Percentiles rank a stretch among this genome's conserved stretches.
phyloP scores from a whole-genome alignment of 2,797 vertebrate genomes.

The Sebastes melanostomus region DNA sequence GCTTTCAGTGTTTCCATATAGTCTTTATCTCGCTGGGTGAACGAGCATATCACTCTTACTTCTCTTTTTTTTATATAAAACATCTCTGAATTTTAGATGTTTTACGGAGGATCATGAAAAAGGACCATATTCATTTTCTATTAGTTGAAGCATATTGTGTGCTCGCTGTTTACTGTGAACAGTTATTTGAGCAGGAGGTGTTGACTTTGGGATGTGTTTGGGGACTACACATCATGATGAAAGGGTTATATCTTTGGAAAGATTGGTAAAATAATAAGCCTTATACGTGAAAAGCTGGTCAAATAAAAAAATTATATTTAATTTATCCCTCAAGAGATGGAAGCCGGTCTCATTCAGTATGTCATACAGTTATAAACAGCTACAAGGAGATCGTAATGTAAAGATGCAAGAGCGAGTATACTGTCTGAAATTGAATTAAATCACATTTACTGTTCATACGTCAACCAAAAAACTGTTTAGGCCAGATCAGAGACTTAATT shows the following conservation, averaged over 20 bases:
- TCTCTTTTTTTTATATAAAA: not conserved
- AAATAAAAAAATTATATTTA: not conserved
- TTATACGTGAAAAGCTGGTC: not conserved
- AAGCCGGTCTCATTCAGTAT: not conserved
- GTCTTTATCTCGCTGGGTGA: not conserved
- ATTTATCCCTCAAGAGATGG: not conserved
- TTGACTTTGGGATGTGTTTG: not conserved
- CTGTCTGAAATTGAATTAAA: too few species aligned
- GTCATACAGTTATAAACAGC: too few species aligned
- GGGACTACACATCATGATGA: not conserved
- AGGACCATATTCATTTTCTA: not conserved
- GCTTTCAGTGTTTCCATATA: not conserved
- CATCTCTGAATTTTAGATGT: not conserved
- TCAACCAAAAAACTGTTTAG: too few species aligned
- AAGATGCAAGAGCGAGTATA: too few species aligned
- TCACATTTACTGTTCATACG: too few species aligned
- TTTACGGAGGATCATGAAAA: not conserved
- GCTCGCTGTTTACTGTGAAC: not conserved
- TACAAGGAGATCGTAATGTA: too few species aligned
- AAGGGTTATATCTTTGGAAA: not conserved
- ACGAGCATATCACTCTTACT: not conserved
- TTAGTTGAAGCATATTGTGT: not conserved
- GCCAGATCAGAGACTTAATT: too few species aligned
- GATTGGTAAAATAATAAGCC: not conserved
- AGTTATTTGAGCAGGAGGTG: not conserved